Conservation (phyloP, 2,797 vertebrate species). For the Notolabrus celidotus region DNA sequence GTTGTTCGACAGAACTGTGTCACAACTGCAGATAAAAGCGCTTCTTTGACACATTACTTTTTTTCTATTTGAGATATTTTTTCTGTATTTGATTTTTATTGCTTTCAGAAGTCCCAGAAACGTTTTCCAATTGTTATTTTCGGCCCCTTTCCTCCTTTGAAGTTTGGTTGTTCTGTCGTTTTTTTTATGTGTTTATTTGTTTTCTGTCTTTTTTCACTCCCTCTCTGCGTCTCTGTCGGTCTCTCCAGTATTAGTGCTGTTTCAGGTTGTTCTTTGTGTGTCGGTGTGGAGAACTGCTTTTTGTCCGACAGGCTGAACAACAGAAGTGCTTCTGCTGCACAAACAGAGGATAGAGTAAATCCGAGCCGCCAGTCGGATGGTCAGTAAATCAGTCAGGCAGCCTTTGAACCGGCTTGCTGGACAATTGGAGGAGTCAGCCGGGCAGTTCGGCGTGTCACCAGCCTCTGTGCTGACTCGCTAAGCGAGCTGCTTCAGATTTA, state of each 20-base stretch:
- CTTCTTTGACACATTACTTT: constrained; percentile 66
- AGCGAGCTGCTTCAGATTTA: constrained; percentile 72
- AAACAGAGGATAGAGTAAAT: constrained; percentile 77
- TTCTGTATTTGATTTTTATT: constrained; percentile 68
- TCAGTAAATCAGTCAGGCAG: constrained; percentile 72
- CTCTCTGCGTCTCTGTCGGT: constrained; percentile 32
- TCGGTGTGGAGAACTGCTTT: constrained; percentile 64
- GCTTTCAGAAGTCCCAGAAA: constrained; percentile 75
- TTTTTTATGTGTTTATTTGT: constrained; percentile 65
- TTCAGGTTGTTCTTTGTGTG: constrained; percentile 83
- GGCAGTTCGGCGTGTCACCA: constrained; percentile 72
- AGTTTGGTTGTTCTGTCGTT: constrained; percentile 60
- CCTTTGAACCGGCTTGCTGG: constrained; percentile 70
- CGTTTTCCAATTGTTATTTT: constrained; percentile 77
- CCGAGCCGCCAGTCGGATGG: constrained; percentile 65
- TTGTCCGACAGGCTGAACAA: constrained; percentile 76
- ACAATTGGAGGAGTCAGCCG: constrained; percentile 72
- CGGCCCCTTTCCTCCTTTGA: constrained; percentile 61
- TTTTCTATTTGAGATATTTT: constrained; percentile 25
- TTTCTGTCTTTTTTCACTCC: constrained; percentile 20
- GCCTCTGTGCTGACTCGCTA: constrained; percentile 76
- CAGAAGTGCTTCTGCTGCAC: constrained; percentile 83
- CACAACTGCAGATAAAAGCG: constrained; percentile 77
- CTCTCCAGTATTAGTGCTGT: constrained; percentile 78
- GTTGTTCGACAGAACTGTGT: constrained; percentile 83